Percentiles rank a stretch among this genome's conserved stretches.
Evolutionary conservation across 2,888 invertebrate species (phyloP).

Genomic region (Zaprionus obscuricornis): DNA sequence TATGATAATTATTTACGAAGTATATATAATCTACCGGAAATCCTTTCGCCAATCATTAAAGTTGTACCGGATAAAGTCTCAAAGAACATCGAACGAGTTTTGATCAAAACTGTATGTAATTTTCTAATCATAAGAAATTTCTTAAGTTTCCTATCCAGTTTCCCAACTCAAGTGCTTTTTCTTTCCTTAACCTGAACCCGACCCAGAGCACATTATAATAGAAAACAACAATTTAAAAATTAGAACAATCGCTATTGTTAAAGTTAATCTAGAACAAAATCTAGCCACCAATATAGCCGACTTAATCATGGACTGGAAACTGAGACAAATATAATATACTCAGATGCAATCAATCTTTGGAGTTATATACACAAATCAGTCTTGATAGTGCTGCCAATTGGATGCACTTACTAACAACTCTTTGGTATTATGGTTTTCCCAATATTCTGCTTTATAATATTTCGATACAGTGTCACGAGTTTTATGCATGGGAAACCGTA

Average conservation of each 20-base stretch:
- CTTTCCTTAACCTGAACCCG: too few species aligned
- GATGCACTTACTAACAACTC: conserved; percentile 11
- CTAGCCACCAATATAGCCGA: conserved; percentile 14
- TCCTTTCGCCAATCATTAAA: conserved; percentile 40
- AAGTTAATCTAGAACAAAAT: background rate
- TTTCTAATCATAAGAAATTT: background rate
- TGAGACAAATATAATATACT: conserved; percentile 40
- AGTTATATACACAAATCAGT: conserved; percentile 10
- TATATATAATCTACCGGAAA: conserved; percentile 46
- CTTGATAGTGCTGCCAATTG: conserved; percentile 18
- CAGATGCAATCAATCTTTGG: background rate
- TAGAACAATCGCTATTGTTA: background rate
- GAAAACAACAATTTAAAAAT: background rate
- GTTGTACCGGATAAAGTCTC: conserved; percentile 45
- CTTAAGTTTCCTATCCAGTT: background rate
- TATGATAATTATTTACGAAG: conserved; percentile 42
- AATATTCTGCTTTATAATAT: conserved; percentile 50
- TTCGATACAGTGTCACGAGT: too few species aligned
- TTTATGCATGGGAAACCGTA: too few species aligned
- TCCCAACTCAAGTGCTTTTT: background rate
- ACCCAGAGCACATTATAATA: too few species aligned
- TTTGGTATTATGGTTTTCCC: conserved; percentile 45
- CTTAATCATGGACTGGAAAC: conserved; percentile 33
- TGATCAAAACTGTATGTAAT: conserved; percentile 30
- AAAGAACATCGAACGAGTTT: conserved; percentile 44